Conservation (phyloP, 2,113 vertebrate genomes). For the Nanorana parkeri region DNA sequence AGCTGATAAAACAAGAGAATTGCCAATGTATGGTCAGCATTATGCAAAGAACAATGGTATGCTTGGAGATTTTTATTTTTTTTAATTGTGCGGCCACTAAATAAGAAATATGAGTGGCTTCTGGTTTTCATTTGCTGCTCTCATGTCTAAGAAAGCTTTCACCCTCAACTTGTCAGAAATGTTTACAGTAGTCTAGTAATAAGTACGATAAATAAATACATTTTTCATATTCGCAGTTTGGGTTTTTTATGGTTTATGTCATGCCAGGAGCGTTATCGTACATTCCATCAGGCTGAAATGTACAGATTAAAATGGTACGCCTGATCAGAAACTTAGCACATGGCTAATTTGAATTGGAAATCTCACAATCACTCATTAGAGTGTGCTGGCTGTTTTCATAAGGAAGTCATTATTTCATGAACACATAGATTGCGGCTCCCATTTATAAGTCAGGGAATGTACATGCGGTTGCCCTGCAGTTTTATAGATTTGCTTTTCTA, state of each 20-base stretch:
- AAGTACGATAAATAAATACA: slow-evolving; percentile 22
- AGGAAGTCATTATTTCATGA: slow-evolving; percentile 39
- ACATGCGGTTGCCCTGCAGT: background rate
- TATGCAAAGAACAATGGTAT: too few relatives aligned
- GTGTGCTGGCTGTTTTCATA: slow-evolving; percentile 19
- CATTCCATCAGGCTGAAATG: slow-evolving; percentile 35
- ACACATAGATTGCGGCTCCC: background rate
- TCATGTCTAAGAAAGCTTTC: background rate
- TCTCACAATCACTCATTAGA: slow-evolving; percentile 35
- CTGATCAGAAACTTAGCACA: slow-evolving; percentile 34
- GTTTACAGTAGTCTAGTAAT: slow-evolving; percentile 31
- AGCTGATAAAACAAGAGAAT: too few relatives aligned
- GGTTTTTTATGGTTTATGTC: slow-evolving; percentile 30
- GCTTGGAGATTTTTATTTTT: too few relatives aligned
- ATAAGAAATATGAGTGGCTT: background rate
- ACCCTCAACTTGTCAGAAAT: slow-evolving; percentile 27
- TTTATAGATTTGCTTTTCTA: slow-evolving; percentile 23
- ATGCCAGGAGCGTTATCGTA: slow-evolving; percentile 3
- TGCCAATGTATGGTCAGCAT: too few relatives aligned
- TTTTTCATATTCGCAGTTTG: slow-evolving; percentile 31
- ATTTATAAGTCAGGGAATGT: background rate
- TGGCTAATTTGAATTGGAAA: slow-evolving; percentile 48
- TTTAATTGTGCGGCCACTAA: background rate
- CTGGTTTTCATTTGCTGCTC: slow-evolving; percentile 39
- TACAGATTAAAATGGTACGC: slow-evolving; percentile 17